Evolutionary conservation across 2,888 invertebrate species (phyloP).

Genomic region (Entomobrya proxima): DNA sequence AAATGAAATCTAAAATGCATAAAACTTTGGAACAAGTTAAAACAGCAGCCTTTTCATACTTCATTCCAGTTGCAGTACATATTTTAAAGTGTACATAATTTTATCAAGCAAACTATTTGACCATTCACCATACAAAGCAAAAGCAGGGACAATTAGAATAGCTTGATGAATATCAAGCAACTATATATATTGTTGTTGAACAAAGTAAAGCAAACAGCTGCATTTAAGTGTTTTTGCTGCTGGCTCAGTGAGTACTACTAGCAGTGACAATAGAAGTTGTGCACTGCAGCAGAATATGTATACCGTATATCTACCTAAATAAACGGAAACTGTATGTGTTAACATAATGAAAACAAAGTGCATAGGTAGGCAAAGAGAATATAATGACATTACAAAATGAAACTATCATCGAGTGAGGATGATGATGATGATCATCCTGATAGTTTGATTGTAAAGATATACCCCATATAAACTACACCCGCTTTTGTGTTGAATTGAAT

Average conservation of each 20-base stretch:
- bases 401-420: background rate
- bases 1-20: background rate
- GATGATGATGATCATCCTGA: slow-evolving; percentile 10
- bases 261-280: background rate
- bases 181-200: background rate
- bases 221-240: background rate
- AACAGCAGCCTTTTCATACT: background rate
- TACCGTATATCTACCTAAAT: background rate
- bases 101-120: background rate
- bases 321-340: too few relatives aligned
- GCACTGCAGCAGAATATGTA: background rate
- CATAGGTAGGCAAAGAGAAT: background rate
- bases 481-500: background rate
- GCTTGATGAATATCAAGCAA: background rate
- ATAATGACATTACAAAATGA: background rate
- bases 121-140: background rate
- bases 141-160: background rate
- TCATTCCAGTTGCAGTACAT: slow-evolving; percentile 23
- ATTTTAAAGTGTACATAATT: background rate
- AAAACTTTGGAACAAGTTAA: slow-evolving; percentile 10
- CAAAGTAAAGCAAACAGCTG: slow-evolving; percentile 24
- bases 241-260: background rate
- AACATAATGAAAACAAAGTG: slow-evolving; percentile 24
- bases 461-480: background rate
- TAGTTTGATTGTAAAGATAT: slow-evolving; percentile 11